A percentile compares a stretch with the other conserved stretches of the same genome.
Conservation (phyloP, 2,888 invertebrate species). For the Caenorhabditis imperialis region DNA sequence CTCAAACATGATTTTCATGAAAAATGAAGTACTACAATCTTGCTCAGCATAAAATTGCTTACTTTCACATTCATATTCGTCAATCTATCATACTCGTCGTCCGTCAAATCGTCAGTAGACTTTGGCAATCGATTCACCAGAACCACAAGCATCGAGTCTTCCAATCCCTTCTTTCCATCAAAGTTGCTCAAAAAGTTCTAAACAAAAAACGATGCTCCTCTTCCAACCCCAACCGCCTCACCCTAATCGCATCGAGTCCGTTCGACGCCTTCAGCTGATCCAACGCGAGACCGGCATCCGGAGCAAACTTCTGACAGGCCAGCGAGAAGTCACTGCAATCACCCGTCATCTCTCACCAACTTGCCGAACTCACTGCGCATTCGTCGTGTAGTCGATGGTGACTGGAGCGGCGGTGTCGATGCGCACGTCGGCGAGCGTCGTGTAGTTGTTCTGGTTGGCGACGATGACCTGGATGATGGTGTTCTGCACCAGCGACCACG, state of each 20-base stretch:
- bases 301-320: neutral
- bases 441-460: neutral
- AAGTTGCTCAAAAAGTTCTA: no score
- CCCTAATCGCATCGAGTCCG: neutral
- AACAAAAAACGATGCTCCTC: no score
- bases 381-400: neutral
- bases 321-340: neutral
- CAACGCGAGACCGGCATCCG: neutral
- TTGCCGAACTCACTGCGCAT: neutral
- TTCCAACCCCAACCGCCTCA: neutral
- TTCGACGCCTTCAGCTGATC: neutral
- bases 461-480: neutral
- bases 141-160: conserved; percentile 6
- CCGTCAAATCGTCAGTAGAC: neutral
- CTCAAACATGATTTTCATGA: no score
- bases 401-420: neutral
- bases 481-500: neutral
- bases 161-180: neutral
- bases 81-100: conserved; percentile 4
- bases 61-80: conserved; percentile 24
- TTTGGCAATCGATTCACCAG: conserved; percentile 23
- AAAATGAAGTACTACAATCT: no score
- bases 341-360: no score
- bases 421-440: neutral
- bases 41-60: no score